Base-by-base conservation (phyloP, 2,113 vertebrate species). In the Megaceryle torquata region DNA sequence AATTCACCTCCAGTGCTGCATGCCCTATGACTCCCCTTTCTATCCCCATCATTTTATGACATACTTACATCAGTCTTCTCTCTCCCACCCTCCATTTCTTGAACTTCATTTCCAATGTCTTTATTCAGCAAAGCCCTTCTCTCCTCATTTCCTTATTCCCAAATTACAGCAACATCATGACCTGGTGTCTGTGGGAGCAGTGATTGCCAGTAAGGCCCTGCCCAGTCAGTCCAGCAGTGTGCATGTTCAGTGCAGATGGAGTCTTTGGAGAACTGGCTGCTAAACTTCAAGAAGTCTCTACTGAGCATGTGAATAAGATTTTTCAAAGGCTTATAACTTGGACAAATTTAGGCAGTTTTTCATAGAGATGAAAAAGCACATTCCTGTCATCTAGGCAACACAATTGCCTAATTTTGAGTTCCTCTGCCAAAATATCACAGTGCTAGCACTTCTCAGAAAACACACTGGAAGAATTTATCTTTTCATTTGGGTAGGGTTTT, bases 291-390 rank as follows among this genome's bases (percentile, higher is more conserved):
- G 61, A 79, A 86, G 70, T 60, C 81, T 91, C 65, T 82, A 65
- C 50, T 44, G 50, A 82, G 67, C 56, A 86, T 82, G 48, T 56
- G 85, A 79, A 44, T 70, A 89, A 82, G 89, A 79, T 82, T 82
- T 95, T 89, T 93, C 61, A 91, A 93, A 95, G 61, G 26, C 71
- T 91, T 89, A 91, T 75, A 89, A 65, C 85, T 82, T 89, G 67
- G 85, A 85, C 91, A 93, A 79, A 91, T 91, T 75, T 65, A 91
- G 20, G 39, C 81, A 91, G 67, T 89, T 95, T 93, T 93, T 91
- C 81, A 89, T 69, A 44, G 35, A 74, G 60, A 91, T 78, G 81
- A 93, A 93, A 89, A 86, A 78, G 71, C 54, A 91, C 65, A 91
- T 91, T 89, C 71, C 81, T 86, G 71, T 91, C 71, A 79, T 91